Evolutionary conservation across 2,113 vertebrate species (phyloP).

Genomic region (Tretioscincus oriximinensis): DNA sequence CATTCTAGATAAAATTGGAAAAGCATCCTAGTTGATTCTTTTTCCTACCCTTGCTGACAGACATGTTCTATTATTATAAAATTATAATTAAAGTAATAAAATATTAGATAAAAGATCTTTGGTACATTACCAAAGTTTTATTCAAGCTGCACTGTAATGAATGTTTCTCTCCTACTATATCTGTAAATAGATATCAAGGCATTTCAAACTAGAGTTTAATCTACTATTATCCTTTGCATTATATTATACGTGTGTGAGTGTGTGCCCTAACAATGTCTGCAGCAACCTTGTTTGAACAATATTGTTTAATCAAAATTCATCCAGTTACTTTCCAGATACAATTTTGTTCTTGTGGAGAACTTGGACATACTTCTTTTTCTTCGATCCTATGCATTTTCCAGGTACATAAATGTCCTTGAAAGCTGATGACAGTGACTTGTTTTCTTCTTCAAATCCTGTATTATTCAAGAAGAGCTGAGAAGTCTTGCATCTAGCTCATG

Average conservation of each 20-base stretch:
- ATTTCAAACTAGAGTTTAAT: slow-evolving; percentile 16
- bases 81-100: neutral
- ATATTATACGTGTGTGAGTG: neutral
- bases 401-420: neutral
- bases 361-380: neutral
- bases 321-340: slow-evolving; percentile 22
- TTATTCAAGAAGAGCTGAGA: too few species aligned
- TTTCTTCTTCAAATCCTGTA: neutral
- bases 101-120: neutral
- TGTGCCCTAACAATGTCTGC: neutral
- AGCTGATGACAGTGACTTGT: neutral
- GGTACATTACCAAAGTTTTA: neutral
- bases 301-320: slow-evolving; percentile 46
- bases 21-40: neutral
- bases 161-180: neutral
- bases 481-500: too few species aligned
- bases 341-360: neutral
- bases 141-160: neutral
- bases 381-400: neutral
- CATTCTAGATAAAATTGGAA: neutral
- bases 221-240: slow-evolving; percentile 28
- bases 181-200: neutral
- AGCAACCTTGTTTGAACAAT: slow-evolving; percentile 42
- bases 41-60: neutral
- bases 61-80: neutral